Evolutionary conservation across 2,888 invertebrate species (phyloP), one percentile per base, ranked within the genome.

Genomic region (Belgica antarctica): DNA sequence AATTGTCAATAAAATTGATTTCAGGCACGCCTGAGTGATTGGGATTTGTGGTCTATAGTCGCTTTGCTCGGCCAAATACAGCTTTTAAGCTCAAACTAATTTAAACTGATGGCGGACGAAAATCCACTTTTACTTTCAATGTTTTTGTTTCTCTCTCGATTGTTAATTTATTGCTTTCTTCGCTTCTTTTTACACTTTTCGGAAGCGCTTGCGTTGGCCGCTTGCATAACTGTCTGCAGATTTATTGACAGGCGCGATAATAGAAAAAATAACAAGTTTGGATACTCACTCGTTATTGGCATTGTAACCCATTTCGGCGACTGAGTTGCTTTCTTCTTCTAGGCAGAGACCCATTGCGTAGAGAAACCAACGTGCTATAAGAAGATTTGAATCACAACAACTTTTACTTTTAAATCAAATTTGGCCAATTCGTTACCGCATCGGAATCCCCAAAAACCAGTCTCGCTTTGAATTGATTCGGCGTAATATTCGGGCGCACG

Each of bases 401-500:
- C 41, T 41, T 41, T 41, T 41, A 41, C 41, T 41, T 41, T 41
- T 15, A 41, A 41, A n/a, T n/a, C n/a, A n/a, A 2, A n/a, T 41
- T 12, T 41, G 12, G 41, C 41, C 71, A 24, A 46, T 71, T 22
- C 74, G 15, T 47, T 27, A 66, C 65, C 75, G 72, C 87, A 87
- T 25, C 78, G 79, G 3, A 78, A 81, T 0, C 80, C 85, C 77
- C 84, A 87, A 76, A 87, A 87, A 0, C 85, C 86, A 0, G 75
- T 71, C 0, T 78, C 73, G 0, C 80, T 81, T 2, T 71, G 76
- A 46, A 85, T 84, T 0, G 87, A 86, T 75, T 86, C 85, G 0
- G 85, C 86, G 73, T 79, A 87, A 74, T 84, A 85, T 0, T 73
- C 73, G 0, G 86, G 84, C 0, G 87, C 86, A 72, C 87, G 78